Conservation (phyloP, 1,140 invertebrate genomes). For the Zaprionus tsacasi region DNA sequence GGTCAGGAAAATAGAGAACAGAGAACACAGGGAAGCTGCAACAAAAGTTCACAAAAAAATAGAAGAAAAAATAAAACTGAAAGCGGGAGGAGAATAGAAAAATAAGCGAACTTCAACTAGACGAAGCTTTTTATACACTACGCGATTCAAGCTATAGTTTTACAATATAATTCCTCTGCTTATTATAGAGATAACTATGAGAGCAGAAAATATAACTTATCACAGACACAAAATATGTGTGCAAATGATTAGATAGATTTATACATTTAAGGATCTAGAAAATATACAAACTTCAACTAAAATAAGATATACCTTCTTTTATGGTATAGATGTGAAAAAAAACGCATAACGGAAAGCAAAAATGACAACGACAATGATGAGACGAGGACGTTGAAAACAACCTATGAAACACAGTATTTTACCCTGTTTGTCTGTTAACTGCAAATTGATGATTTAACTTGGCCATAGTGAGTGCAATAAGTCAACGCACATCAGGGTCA, state of each 20-base stretch:
- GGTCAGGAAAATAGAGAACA: constrained; percentile 26
- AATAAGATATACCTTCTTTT: too few species aligned
- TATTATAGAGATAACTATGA: too few species aligned
- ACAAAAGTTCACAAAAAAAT: constrained; percentile 2
- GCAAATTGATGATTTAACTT: constrained; percentile 38
- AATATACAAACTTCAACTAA: too few species aligned
- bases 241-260: too few species aligned
- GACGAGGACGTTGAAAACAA: background rate
- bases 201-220: too few species aligned
- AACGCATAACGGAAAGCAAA: background rate
- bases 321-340: background rate
- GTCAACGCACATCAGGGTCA: background rate
- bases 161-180: too few species aligned
- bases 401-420: constrained; percentile 23
- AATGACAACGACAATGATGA: background rate
- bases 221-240: too few species aligned
- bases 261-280: too few species aligned
- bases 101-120: too few species aligned
- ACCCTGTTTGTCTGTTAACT: constrained; percentile 24
- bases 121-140: too few species aligned
- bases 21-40: background rate
- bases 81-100: background rate
- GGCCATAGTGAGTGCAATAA: constrained; percentile 6
- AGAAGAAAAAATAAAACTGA: background rate
- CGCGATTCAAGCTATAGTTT: too few species aligned